These are phyloP conservation scores for Phylloscopus trochiloides DNA, from an alignment of 2,113 vertebrate species.

Conservation along the genomic window DNA sequence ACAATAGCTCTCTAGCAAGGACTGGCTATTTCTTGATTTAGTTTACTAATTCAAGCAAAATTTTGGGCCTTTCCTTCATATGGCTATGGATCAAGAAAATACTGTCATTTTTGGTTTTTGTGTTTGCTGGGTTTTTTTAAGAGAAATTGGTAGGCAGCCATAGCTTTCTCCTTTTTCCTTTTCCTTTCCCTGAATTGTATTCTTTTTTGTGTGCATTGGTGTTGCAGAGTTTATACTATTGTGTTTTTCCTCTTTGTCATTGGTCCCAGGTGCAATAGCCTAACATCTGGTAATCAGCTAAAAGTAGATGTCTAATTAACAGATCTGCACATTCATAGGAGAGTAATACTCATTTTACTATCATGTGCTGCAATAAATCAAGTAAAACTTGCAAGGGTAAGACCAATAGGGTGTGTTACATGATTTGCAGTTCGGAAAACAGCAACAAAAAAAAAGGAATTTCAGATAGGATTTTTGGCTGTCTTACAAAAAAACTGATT, in stretches of 20 bases:
- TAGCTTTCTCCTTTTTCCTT: not conserved
- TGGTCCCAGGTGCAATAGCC: not conserved
- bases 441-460: not conserved
- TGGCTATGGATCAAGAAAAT: not conserved
- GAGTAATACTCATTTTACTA: not conserved
- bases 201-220: not conserved
- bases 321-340: not conserved
- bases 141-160: not conserved
- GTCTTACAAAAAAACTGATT: not conserved
- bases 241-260: not conserved
- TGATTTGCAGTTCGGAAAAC: not conserved
- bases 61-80: not conserved
- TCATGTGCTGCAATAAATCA: not conserved
- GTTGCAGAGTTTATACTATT: not conserved
- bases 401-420: not conserved
- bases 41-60: not conserved
- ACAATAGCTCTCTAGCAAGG: not conserved
- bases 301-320: not conserved
- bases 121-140: not conserved
- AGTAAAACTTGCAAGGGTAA: not conserved
- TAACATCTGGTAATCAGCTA: not conserved
- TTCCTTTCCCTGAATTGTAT: not conserved
- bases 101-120: not conserved
- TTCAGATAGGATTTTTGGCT: not conserved
- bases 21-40: not conserved